phyloP scores from a whole-genome alignment of 2,888 invertebrate species.

The Alloplasta piceator region DNA sequence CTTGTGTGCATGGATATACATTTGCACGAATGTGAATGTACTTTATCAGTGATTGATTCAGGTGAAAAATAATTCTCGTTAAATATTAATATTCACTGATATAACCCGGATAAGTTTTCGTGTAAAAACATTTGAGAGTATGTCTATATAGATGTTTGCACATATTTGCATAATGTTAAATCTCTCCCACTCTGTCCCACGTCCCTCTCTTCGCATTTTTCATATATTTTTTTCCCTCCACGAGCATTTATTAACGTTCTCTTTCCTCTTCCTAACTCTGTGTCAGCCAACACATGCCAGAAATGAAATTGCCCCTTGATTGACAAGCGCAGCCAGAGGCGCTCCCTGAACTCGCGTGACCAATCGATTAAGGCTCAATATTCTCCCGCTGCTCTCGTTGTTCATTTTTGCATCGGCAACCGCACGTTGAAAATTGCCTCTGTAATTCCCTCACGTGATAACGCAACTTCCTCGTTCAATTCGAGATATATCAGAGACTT shows the following conservation, averaged over 20 bases:
- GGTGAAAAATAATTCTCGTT: constrained; percentile 46
- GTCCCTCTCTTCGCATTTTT: background rate
- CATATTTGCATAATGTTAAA: constrained; percentile 56
- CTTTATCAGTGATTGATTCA: constrained; percentile 48
- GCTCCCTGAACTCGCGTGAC: constrained; percentile 66
- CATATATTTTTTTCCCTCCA: background rate
- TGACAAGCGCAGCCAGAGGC: constrained; percentile 56
- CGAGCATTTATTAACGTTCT: constrained; percentile 1
- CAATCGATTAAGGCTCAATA: constrained; percentile 65
- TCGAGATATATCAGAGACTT: constrained; percentile 21
- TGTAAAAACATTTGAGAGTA: constrained; percentile 44
- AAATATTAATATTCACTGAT: constrained; percentile 41
- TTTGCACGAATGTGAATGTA: background rate
- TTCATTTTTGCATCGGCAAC: constrained; percentile 52
- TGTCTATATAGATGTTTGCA: constrained; percentile 29
- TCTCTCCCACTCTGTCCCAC: constrained; percentile 44
- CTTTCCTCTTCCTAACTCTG: background rate
- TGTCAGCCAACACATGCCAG: constrained; percentile 43
- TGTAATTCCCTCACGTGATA: background rate
- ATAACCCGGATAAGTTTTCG: constrained; percentile 42
- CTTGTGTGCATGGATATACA: too few species aligned
- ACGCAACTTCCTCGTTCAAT: constrained; percentile 23
- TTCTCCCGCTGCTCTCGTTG: constrained; percentile 28
- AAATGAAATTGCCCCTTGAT: constrained; percentile 54
- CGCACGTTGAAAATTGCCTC: constrained; percentile 47